These are phyloP conservation scores for Caenorhabditis sp. DNA, from an alignment of 2,888 invertebrate species.

Conservation along the genomic window DNA sequence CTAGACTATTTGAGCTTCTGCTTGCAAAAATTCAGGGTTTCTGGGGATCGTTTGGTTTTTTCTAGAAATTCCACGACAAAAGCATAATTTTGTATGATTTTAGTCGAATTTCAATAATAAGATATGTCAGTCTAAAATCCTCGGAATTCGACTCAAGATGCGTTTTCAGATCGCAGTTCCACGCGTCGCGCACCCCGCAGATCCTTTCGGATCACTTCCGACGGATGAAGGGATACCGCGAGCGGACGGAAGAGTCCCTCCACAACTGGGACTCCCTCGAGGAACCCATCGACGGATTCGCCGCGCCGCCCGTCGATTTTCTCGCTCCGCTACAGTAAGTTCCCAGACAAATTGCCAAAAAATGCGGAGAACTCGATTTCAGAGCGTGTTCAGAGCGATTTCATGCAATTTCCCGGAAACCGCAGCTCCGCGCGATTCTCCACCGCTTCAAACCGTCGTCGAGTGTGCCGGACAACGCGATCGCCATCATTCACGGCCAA, in stretches of 20 bases:
- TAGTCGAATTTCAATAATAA: too few species aligned
- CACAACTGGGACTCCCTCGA: conserved; percentile 2
- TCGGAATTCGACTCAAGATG: too few species aligned
- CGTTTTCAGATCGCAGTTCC: conserved; percentile 84
- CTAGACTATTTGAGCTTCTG: too few species aligned
- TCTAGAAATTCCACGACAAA: too few species aligned
- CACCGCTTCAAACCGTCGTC: conserved; percentile 14
- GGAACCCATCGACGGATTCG: background rate
- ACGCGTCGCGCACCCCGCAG: conserved; percentile 87
- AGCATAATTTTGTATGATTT: too few species aligned
- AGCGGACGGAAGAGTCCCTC: conserved; percentile 81
- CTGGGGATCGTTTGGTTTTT: too few species aligned
- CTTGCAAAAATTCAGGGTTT: too few species aligned
- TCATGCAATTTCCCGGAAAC: conserved; percentile 10
- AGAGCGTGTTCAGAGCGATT: conserved; percentile 5
- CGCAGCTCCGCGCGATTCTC: conserved; percentile 14
- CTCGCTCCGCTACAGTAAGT: background rate
- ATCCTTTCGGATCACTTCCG: conserved; percentile 85
- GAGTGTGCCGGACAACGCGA: conserved; percentile 20
- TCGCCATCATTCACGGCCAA: conserved; percentile 22
- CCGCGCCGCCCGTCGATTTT: background rate
- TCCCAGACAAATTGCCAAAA: background rate
- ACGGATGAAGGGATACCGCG: conserved; percentile 14
- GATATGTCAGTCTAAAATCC: too few species aligned
- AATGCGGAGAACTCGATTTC: background rate